These are phyloP conservation scores for Diachasmimorpha longicaudata DNA, from an alignment of 1,140 invertebrate genomes.

Conservation along the genomic window DNA sequence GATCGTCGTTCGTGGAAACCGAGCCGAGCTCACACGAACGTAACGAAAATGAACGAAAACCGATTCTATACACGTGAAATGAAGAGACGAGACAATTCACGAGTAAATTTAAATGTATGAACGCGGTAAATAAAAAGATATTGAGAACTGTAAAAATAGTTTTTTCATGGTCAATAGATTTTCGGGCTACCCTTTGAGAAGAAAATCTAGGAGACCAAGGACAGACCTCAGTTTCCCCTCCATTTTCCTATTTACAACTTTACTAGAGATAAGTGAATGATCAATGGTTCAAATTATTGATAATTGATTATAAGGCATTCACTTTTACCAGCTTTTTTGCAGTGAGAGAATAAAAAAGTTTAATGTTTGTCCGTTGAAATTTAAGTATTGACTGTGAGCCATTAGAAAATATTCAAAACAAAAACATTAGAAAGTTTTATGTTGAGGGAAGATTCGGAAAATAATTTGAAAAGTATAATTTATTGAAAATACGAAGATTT, in stretches of 20 bases:
- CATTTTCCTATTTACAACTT: not conserved
- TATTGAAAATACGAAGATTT: too few species aligned
- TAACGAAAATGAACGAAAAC: conserved; percentile 7
- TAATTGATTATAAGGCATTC: too few species aligned
- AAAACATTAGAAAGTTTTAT: too few species aligned
- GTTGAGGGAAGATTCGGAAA: too few species aligned
- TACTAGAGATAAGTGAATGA: not conserved
- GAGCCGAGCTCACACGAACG: not conserved
- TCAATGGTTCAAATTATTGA: not conserved
- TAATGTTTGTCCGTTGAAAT: too few species aligned
- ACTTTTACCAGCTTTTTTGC: too few species aligned
- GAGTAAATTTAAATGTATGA: not conserved
- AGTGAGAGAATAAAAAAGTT: too few species aligned
- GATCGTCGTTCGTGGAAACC: conserved; percentile 9
- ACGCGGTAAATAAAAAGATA: not conserved
- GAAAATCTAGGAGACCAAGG: not conserved
- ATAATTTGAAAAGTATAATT: too few species aligned
- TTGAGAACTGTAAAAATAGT: not conserved
- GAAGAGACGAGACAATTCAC: not conserved
- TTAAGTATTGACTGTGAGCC: too few species aligned
- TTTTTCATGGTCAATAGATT: not conserved
- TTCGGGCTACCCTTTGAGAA: not conserved
- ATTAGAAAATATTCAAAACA: too few species aligned
- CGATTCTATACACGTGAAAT: not conserved
- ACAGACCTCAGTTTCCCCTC: not conserved